Evolutionary conservation across 2,113 vertebrate genomes (phyloP).

Genomic region (Chinchilla lanigera): DNA sequence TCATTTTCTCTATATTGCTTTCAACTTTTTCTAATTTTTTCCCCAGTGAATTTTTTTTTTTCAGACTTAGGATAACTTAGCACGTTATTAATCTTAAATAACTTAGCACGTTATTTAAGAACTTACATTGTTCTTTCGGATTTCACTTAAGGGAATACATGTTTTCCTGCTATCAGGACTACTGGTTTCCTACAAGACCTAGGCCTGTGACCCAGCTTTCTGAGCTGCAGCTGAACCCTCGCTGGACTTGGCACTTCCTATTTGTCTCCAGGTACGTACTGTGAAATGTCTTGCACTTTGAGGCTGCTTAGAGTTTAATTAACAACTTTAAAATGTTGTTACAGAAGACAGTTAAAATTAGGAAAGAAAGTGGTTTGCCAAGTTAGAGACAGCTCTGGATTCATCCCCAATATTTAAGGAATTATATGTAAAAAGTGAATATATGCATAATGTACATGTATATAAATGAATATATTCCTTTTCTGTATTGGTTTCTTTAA

Average conservation of each 20-base stretch:
- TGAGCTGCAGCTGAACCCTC: background rate
- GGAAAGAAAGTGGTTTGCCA: slow-evolving; percentile 15
- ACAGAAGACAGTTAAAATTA: background rate
- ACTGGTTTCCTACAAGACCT: background rate
- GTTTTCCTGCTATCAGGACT: background rate
- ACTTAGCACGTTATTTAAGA: background rate
- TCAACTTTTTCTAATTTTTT: background rate
- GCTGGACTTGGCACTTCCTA: background rate
- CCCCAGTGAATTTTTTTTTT: background rate
- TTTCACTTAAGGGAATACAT: background rate
- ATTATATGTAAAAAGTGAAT: background rate
- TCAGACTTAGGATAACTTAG: too few relatives aligned
- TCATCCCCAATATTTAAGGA: slow-evolving; percentile 1
- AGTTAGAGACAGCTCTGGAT: background rate
- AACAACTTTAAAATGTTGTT: slow-evolving; percentile 32
- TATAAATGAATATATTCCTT: background rate
- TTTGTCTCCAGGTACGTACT: background rate
- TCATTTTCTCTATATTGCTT: background rate
- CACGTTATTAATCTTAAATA: too few relatives aligned
- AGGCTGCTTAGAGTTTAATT: slow-evolving; percentile 32
- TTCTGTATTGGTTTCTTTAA: slow-evolving; percentile 46
- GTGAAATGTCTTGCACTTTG: background rate
- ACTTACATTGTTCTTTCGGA: background rate
- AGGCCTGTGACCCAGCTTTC: background rate
- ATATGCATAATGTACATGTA: background rate